These are phyloP conservation scores for Zygothrica quintamaculata DNA, from an alignment of 2,888 invertebrate genomes.

Conservation along the genomic window DNA sequence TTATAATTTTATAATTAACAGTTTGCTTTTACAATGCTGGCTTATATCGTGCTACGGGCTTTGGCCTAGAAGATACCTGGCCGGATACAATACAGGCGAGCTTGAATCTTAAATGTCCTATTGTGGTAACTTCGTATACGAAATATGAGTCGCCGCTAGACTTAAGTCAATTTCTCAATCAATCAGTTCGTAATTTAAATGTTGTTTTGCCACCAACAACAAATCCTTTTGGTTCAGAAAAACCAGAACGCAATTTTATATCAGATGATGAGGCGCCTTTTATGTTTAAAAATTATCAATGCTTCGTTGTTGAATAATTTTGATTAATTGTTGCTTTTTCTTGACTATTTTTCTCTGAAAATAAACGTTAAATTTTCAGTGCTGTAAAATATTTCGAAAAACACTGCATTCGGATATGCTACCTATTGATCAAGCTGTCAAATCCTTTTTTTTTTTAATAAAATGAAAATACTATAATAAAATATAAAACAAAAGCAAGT, in stretches of 20 bases:
- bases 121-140: constrained; percentile 89
- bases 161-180: constrained; percentile 86
- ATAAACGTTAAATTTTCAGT: background rate
- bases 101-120: constrained; percentile 86
- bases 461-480: too few species aligned
- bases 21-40: constrained; percentile 91
- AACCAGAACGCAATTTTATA: constrained; percentile 90
- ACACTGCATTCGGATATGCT: too few species aligned
- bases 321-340: constrained; percentile 1
- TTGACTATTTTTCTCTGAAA: background rate
- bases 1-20: constrained; percentile 58
- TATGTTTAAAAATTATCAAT: constrained; percentile 90
- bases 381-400: too few species aligned
- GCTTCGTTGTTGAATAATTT: constrained; percentile 85
- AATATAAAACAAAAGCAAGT: too few species aligned
- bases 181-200: constrained; percentile 85
- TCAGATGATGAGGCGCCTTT: constrained; percentile 89
- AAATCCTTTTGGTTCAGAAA: constrained; percentile 89
- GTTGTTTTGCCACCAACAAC: constrained; percentile 86
- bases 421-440: background rate
- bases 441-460: background rate
- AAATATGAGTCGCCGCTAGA: constrained; percentile 88
- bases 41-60: constrained; percentile 88
- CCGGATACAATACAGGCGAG: constrained; percentile 87
- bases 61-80: constrained; percentile 88